Evolutionary conservation across 2,113 vertebrate species (phyloP).

Genomic region (Vidua chalybeata): DNA sequence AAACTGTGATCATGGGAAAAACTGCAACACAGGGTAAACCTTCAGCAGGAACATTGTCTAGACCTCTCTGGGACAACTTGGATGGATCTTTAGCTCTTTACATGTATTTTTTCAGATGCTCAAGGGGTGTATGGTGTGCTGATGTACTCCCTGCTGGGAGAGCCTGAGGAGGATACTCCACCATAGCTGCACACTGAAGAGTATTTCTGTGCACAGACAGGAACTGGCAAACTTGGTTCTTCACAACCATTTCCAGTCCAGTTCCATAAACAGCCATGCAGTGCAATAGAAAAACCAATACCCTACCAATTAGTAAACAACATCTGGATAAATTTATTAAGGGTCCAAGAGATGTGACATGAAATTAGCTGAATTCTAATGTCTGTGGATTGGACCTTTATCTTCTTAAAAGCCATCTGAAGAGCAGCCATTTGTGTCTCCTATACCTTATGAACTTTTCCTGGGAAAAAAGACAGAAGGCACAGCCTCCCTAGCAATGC

Average conservation of each 20-base stretch:
- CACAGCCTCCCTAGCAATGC: neutral
- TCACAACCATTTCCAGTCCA: neutral
- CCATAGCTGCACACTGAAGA: neutral
- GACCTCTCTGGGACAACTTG: neutral
- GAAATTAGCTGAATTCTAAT: neutral
- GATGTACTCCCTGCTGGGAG: neutral
- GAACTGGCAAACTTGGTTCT: neutral
- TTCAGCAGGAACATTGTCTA: neutral
- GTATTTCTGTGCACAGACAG: neutral
- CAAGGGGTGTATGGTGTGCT: neutral
- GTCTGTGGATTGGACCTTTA: neutral
- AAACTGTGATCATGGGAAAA: neutral
- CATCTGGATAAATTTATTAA: neutral
- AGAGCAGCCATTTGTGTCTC: neutral
- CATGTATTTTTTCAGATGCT: neutral
- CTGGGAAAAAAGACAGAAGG: neutral
- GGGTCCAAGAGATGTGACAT: neutral
- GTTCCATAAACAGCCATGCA: neutral
- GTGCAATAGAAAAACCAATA: neutral
- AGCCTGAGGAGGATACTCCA: neutral
- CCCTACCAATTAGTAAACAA: neutral
- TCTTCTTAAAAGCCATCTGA: neutral
- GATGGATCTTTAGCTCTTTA: neutral
- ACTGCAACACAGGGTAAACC: neutral
- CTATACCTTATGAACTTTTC: neutral